A percentile compares a stretch with the other conserved stretches of the same genome.
phyloP scores from a whole-genome alignment of 2,797 vertebrate species.

The Sciurus vulgaris region DNA sequence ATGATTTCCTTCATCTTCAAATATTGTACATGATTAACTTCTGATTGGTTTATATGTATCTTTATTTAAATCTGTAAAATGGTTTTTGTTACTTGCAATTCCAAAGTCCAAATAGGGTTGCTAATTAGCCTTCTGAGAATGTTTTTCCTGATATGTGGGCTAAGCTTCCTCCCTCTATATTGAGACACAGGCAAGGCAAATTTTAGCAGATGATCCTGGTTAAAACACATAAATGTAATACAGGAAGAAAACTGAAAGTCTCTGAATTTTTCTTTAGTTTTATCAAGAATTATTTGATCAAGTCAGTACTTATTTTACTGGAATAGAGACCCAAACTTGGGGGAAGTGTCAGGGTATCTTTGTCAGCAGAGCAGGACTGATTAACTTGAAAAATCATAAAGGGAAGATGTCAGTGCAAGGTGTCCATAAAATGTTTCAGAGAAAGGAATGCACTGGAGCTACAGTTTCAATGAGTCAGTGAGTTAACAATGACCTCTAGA shows the following conservation, averaged over 20 bases:
- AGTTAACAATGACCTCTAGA: background rate
- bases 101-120: background rate
- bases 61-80: background rate
- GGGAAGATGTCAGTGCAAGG: background rate
- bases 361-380: background rate
- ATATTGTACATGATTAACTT: background rate
- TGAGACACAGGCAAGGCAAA: background rate
- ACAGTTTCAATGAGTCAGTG: background rate
- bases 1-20: conserved; percentile 7
- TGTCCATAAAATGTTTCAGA: background rate
- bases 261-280: background rate
- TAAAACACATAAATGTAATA: background rate
- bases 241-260: background rate
- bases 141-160: background rate
- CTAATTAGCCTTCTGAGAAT: background rate
- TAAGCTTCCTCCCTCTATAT: background rate
- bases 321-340: background rate
- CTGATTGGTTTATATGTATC: background rate
- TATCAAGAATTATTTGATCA: background rate
- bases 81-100: background rate
- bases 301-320: background rate
- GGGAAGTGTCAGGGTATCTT: background rate
- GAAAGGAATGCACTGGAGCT: background rate
- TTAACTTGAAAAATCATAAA: background rate
- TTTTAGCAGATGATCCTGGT: background rate